phyloP scores from a whole-genome alignment of 2,113 vertebrate genomes.

The Myanophis thanlyinensis region DNA sequence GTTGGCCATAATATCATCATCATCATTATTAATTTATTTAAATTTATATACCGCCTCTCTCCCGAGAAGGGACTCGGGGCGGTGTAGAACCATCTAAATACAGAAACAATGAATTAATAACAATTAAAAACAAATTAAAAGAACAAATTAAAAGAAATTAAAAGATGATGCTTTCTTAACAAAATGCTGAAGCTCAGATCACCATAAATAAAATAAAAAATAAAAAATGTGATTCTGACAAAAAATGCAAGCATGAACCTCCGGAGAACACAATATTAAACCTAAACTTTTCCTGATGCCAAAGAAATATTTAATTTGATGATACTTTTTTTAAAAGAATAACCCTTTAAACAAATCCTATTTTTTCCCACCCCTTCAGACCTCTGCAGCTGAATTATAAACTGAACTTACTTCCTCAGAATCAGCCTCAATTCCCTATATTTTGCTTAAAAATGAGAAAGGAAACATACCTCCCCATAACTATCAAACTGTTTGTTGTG shows the following conservation, averaged over 20 bases:
- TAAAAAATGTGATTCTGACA: neutral
- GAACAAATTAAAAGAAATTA: no score
- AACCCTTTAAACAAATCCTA: neutral
- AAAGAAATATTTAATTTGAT: neutral
- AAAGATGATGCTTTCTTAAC: neutral
- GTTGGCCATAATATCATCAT: neutral
- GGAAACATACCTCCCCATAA: constrained; percentile 87
- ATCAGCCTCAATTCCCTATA: neutral
- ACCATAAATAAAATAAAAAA: neutral
- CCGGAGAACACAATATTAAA: neutral
- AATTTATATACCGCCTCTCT: no score
- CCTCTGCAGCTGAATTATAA: neutral
- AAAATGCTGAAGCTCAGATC: neutral
- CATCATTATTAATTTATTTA: no score
- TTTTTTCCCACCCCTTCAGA: neutral
- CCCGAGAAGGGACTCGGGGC: no score
- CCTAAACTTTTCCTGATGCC: neutral
- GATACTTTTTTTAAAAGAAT: neutral
- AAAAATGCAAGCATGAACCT: neutral
- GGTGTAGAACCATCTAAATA: no score
- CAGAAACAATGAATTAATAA: no score
- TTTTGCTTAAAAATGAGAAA: neutral
- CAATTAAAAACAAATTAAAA: no score
- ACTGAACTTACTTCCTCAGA: neutral
- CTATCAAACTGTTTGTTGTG: constrained; percentile 99